phyloP scores from a whole-genome alignment of 1,140 invertebrate genomes.

The Micrasema longulum region DNA sequence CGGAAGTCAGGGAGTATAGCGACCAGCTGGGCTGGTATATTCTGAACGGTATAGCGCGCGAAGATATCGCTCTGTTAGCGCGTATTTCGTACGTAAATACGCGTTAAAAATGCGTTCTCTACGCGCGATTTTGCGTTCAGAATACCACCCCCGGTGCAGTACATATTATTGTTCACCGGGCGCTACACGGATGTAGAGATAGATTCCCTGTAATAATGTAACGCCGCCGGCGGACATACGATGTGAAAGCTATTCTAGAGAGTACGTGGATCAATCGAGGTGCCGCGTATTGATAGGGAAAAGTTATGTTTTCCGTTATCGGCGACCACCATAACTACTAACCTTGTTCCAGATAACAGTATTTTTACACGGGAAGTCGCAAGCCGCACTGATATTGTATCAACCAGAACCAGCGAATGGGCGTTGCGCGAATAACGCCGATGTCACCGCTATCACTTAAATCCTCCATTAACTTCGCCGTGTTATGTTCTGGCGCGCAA shows the following conservation, averaged over 20 bases:
- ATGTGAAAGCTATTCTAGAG: slow-evolving; percentile 19
- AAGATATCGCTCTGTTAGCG: too few relatives aligned
- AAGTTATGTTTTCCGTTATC: slow-evolving; percentile 1
- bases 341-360: slow-evolving; percentile 22
- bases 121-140: too few relatives aligned
- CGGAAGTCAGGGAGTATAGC: too few relatives aligned
- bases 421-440: not conserved
- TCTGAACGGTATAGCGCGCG: too few relatives aligned
- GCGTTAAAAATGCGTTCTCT: too few relatives aligned
- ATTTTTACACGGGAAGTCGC: not conserved
- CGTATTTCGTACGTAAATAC: too few relatives aligned
- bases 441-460: not conserved
- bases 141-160: too few relatives aligned
- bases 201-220: not conserved
- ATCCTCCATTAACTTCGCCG: not conserved
- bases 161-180: too few relatives aligned
- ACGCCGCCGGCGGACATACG: not conserved
- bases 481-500: too few relatives aligned
- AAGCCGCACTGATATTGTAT: not conserved
- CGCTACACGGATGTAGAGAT: too few relatives aligned
- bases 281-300: too few relatives aligned
- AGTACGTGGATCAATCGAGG: slow-evolving; percentile 19
- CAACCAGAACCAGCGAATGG: not conserved
- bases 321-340: not conserved
- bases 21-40: too few relatives aligned